phyloP scores from a whole-genome alignment of 2,113 vertebrate species.

The Corythoichthys haematopterus region DNA sequence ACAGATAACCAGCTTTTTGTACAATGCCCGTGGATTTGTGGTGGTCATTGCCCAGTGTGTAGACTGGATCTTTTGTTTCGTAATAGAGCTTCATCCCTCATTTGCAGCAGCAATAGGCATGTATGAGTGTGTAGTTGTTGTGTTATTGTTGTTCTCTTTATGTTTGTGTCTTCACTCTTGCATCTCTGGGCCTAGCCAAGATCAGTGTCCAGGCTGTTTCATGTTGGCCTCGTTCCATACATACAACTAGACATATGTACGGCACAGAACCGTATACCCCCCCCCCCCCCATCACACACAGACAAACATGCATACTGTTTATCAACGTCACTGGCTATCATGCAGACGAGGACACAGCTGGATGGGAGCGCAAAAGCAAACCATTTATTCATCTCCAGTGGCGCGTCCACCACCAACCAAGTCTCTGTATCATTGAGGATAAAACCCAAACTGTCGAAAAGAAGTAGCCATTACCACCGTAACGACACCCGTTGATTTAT shows the following conservation, averaged over 20 bases:
- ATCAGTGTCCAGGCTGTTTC: slow-evolving; percentile 36
- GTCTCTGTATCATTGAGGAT: slow-evolving; percentile 13
- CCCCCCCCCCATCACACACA: slow-evolving; percentile 3
- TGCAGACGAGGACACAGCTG: slow-evolving; percentile 26
- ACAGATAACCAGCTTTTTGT: slow-evolving; percentile 42
- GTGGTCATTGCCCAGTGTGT: slow-evolving; percentile 14
- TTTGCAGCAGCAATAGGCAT: slow-evolving; percentile 27
- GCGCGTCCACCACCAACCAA: not conserved
- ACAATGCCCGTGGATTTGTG: slow-evolving; percentile 14
- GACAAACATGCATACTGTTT: not conserved
- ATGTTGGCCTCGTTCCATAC: slow-evolving; percentile 35
- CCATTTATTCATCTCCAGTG: slow-evolving; percentile 30
- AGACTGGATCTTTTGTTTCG: slow-evolving; percentile 7
- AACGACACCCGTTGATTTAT: not conserved
- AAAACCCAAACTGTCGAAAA: not conserved
- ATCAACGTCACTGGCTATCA: slow-evolving; percentile 42
- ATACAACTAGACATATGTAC: slow-evolving; percentile 13
- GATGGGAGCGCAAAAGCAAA: slow-evolving; percentile 28
- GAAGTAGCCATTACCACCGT: not conserved
- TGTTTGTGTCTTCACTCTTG: slow-evolving; percentile 16
- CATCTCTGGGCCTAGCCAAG: slow-evolving; percentile 26
- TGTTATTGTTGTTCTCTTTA: not conserved
- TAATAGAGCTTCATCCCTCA: slow-evolving; percentile 7
- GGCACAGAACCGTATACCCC: no score
- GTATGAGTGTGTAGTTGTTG: not conserved